phyloP scores from a whole-genome alignment of 2,113 vertebrate genomes.

The Vireo altiloquus region DNA sequence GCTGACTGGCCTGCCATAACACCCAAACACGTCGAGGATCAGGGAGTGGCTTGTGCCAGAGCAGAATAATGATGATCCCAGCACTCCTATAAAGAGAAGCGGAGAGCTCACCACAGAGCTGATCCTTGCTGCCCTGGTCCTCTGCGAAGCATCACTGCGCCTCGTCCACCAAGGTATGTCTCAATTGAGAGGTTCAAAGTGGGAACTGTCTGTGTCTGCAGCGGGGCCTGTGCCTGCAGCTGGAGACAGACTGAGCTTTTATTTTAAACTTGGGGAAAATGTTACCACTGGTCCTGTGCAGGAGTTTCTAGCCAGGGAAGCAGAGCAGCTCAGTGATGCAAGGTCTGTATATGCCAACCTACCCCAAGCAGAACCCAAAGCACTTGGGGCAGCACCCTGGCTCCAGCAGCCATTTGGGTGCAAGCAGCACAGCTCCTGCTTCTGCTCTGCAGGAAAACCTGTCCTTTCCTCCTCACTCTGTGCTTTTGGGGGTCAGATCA shows the following conservation, averaged over 20 bases:
- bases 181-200: not conserved
- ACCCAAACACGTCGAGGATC: not conserved
- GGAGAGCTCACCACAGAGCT: not conserved
- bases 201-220: not conserved
- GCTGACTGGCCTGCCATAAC: conserved; percentile 16
- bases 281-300: rapidly evolving
- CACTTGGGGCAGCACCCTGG: not conserved
- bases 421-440: not conserved
- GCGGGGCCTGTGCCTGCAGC: rapidly evolving
- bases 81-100: not conserved
- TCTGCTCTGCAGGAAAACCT: not conserved
- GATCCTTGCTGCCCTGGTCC: not conserved
- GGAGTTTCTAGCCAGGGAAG: not conserved
- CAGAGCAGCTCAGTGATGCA: not conserved
- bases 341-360: not conserved
- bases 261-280: not conserved
- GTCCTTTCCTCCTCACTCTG: not conserved
- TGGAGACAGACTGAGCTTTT: not conserved
- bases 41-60: conserved; percentile 49
- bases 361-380: not conserved
- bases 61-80: conserved; percentile 31
- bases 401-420: not conserved
- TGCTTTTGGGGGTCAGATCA: not conserved
- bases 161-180: not conserved
- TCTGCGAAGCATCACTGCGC: not conserved